Percentiles rank a stretch among this genome's conserved stretches.
These are phyloP conservation scores for Clarias macrocephalus DNA, from an alignment of 2,113 vertebrate species.

Conservation along the genomic window DNA sequence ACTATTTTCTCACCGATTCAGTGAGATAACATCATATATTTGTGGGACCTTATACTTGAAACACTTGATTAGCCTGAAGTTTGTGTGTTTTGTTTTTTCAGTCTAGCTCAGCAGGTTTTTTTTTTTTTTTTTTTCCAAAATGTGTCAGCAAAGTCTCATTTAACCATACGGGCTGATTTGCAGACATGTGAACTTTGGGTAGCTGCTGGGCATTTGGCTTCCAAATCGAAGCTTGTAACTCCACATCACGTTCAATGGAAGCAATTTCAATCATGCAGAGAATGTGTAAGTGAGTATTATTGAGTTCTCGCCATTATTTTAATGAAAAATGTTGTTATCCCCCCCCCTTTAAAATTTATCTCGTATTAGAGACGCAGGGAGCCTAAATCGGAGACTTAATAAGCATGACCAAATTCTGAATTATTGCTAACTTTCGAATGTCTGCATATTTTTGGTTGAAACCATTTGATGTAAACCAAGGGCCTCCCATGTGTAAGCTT, in stretches of 20 bases:
- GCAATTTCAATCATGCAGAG: slow-evolving; percentile 46
- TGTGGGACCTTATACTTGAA: slow-evolving; percentile 2
- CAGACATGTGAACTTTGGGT: neutral
- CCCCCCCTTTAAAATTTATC: neutral
- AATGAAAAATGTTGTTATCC: neutral
- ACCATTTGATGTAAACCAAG: neutral
- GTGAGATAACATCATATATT: slow-evolving; percentile 19
- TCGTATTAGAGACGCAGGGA: neutral
- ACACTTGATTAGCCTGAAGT: neutral
- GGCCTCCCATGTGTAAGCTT: neutral
- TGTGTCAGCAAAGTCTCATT: neutral
- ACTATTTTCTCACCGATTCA: neutral
- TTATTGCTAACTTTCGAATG: neutral
- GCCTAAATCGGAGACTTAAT: neutral
- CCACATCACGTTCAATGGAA: slow-evolving; percentile 23
- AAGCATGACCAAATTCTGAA: neutral
- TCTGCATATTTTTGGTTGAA: neutral
- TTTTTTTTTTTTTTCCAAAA: too few species aligned
- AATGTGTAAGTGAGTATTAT: slow-evolving; percentile 33
- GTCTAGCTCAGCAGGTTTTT: neutral
- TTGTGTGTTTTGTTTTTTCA: slow-evolving; percentile 13
- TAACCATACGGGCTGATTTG: neutral
- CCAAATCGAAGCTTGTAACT: neutral
- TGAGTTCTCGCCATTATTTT: slow-evolving; percentile 26
- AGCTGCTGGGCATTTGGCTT: slow-evolving; percentile 19